Evolutionary conservation across 2,797 vertebrate genomes (phyloP), one percentile per base, ranked within the genome.

Genomic region (Arctocebus calabarensis): DNA sequence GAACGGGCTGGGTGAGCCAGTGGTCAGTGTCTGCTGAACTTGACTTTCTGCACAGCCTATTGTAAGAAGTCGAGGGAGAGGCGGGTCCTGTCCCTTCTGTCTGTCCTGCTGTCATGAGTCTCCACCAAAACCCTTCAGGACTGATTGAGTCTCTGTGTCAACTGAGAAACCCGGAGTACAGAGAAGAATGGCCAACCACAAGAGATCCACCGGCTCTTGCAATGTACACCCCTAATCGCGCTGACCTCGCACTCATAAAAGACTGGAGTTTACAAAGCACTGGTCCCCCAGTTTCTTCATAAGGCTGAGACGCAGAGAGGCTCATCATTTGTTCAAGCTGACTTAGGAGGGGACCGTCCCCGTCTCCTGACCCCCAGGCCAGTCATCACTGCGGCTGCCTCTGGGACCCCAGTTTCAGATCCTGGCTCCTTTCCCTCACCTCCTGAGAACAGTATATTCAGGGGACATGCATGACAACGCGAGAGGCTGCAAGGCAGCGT

Each of bases 341-440:
- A 87, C 20, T 88, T 55, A n/a, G 40, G 23, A n/a, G 45, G 25
- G 0, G 23, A 25, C 59, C 34, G 45, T 61, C 27, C 64, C 0
- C 0, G 25, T n/a, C 52, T 84, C n/a, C 40, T 87, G 84, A 74
- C 0, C 0, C 2, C n/a, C 37, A 0, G 27, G 37, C 34, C 77
- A 22, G 75, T 73, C 27, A 8, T 75, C 10, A 1, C 27, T 14
- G 22, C 19, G 3, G 8, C 45, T 52, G 20, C 43, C 27, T 70
- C 77, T 55, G 23, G 5, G 22, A 19, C 45, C 17, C 48, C 16
- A 2, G 27, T 40, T 62, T 84, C 71, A n/a, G 79, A 48, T n/a
- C 64, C 59, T 9, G 16, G 37, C 37, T 11, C 20, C 34, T 17
- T 75, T 11, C 20, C 34, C 20, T 75, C 27, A 66, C n/a, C 55